Conservation (phyloP, 2,113 vertebrate genomes). For the Lophotis ruficrista region DNA sequence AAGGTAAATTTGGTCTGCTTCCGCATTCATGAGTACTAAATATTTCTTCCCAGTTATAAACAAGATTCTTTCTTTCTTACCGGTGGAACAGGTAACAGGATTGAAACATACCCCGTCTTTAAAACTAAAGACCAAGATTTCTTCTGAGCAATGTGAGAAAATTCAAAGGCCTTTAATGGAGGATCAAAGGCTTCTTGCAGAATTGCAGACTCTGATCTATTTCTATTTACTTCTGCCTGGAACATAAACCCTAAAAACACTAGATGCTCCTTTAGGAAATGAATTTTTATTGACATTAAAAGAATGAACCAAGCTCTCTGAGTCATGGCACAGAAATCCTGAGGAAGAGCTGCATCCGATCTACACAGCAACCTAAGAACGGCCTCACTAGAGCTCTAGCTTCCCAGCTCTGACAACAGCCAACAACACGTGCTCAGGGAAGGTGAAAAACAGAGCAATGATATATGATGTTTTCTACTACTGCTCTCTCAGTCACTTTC, state of each 20-base stretch:
- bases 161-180: background rate
- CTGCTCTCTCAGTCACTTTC: background rate
- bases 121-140: background rate
- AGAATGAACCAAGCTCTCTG: background rate
- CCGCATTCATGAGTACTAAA: background rate
- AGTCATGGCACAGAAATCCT: background rate
- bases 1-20: background rate
- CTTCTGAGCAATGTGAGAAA: background rate
- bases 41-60: background rate
- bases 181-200: background rate
- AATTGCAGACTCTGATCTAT: background rate
- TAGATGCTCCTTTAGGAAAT: background rate
- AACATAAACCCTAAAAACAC: background rate
- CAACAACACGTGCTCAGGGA: background rate
- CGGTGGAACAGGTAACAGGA: background rate
- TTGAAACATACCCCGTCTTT: background rate
- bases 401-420: background rate
- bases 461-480: background rate
- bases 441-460: background rate
- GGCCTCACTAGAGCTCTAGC: background rate
- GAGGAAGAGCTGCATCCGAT: background rate
- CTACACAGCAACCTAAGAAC: background rate
- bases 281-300: background rate
- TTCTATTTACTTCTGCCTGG: background rate
- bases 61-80: background rate